Percentiles rank a stretch among this genome's conserved stretches.
Evolutionary conservation across 2,797 vertebrate species (phyloP).

Genomic region (Propithecus perrieri): DNA sequence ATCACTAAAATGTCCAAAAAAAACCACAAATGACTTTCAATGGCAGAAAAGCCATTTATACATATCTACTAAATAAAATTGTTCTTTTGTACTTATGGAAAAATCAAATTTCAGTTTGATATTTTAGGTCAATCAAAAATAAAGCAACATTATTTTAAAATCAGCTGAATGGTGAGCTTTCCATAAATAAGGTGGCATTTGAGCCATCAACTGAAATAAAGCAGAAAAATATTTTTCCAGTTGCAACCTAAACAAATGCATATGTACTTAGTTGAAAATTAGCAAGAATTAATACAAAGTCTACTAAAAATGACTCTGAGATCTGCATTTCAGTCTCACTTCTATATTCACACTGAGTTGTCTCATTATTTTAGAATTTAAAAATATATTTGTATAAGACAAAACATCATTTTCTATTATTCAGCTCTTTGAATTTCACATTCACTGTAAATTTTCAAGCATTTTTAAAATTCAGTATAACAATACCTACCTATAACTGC

Average conservation of each 20-base stretch:
- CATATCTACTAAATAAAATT: neutral
- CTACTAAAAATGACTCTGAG: neutral
- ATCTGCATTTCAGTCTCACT: neutral
- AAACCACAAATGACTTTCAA: neutral
- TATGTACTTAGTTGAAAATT: neutral
- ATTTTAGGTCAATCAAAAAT: neutral
- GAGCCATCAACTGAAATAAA: neutral
- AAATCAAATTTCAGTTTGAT: neutral
- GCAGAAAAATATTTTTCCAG: neutral
- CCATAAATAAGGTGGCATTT: neutral
- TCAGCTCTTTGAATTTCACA: neutral
- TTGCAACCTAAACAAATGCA: neutral
- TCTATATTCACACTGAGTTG: neutral
- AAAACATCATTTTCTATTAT: neutral
- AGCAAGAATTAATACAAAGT: neutral
- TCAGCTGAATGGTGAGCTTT: neutral
- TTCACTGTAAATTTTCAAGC: constrained; percentile 17
- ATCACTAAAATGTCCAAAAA: neutral
- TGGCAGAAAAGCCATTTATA: neutral
- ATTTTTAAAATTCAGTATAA: neutral
- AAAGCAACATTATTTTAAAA: constrained; percentile 11
- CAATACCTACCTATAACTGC: neutral
- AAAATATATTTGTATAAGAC: neutral
- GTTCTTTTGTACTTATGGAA: neutral
- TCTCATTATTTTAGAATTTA: neutral